Base-by-base conservation (phyloP, 2,113 vertebrate genomes). In the Tragelaphus scriptus region DNA sequence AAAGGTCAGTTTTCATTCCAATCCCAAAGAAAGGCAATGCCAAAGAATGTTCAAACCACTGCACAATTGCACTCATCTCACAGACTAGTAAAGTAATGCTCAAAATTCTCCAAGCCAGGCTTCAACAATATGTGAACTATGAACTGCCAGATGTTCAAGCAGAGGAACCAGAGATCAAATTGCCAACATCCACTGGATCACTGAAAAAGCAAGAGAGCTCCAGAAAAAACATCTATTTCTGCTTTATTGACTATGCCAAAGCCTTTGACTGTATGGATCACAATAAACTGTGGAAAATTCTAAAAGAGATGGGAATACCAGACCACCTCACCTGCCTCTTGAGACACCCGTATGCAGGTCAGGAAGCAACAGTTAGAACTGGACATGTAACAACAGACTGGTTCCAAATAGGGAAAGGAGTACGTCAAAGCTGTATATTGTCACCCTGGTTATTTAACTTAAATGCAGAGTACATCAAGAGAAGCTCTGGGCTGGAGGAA, bases 81-180 rank as follows among this genome's bases (percentile, higher is more conserved):
- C 15, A 65, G 3, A 1, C 30, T 65, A 65, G 61, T 3, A 63
- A 63, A 63, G 63, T 65, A 17, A 65, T n/a, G 30, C 63, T 65
- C 30, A 65, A 65, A 65, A 65, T 65, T 65, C 15, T 65, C 15
- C 30, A n/a, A 65, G 63, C 30, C 63, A 65, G 63, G 15, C 63
- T 65, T 65, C 30, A n/a, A 0, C 30, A 65, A 17, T 65, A 65
- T 0, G 0, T 65, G 30, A 17, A 65, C 63, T 13, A 2, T 30
- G 61, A 63, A 63, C 5, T 30, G 7, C 2, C 61, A 30, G 13
- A 30, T 30, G 61, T 30, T 63, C 63, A 65, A 17, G 3, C 7
- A n/a, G 0, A 65, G 30, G 30, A 65, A 65, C 15, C 30, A 65
- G 30, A 65, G 30, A 9, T 65, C 63, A n/a, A 65, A 17, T 65